Base-by-base conservation (phyloP, 2,113 vertebrate genomes). In the Bolborhynchus lineola region DNA sequence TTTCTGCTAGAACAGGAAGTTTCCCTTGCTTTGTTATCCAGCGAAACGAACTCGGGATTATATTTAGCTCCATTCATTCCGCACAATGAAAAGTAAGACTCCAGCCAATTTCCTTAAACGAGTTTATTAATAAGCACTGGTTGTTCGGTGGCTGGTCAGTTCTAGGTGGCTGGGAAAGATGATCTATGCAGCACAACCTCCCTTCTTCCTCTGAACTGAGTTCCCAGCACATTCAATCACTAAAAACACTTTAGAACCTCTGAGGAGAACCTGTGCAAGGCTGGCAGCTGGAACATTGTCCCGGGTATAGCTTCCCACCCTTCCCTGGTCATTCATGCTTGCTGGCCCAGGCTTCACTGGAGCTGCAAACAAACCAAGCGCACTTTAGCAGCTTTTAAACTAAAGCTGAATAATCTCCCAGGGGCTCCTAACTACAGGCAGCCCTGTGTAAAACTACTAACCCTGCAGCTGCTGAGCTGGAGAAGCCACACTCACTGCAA, bases 51-150 rank as follows among this genome's bases (percentile, higher is more conserved):
- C 93, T 93, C 91, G 68, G 93, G 95, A 94, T 96, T 97, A 97
- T 97, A 96, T 97, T 97, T 96, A 97, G 94, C 84, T 84, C 93
- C 74, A 93, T 97, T 97, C 96, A 95, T 93, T 87, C 77, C 72
- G 93, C 74, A 96, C 95, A 96, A 95, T 82, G 91, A 91, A 77
- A 95, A 96, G 64, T 89, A 67, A 92, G 65, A 33, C 74, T 97
- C 72, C 78, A 68, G 95, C 89, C 93, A 97, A 91, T 92, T 95
- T 95, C 95, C 84, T 93, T 88, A 82, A 92, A 74, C 52, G 39
- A 89, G 93, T 84, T 92, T 93, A 91, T 95, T 95, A 96, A 91
- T 91, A 95, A 89, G 83, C 57, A 28, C 35, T 81, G 17, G 80
- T 60, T 82, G 41, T 26, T 93, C 69, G 55, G 80, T 81, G 80